Base-by-base conservation (phyloP, 2,797 vertebrate species). In the Sternotherus odoratus region DNA sequence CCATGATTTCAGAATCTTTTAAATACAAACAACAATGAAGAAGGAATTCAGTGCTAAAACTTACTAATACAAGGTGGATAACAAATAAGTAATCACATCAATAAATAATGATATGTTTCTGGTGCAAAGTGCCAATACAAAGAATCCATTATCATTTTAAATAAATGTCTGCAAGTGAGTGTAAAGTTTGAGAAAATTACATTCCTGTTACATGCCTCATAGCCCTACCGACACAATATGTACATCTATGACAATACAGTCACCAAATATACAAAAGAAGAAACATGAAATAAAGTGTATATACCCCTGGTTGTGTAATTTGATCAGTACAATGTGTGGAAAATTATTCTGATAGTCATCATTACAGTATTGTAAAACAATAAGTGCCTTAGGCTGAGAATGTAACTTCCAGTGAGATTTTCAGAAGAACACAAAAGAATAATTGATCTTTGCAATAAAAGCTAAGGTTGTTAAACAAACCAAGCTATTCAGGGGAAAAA, bases 181-280 rank as follows among this genome's bases (percentile, higher is more conserved):
- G 98, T 99, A 99, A 98, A 99, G 98, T 99, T 98, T 98, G 98
- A 98, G 98, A 98, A 98, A 98, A 98, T 98, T 98, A 98, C 98
- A 98, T 98, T 98, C 98, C 98, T 98, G 98, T 98, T 98, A 98
- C 98, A 99, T 98, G 99, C 99, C 98, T 99, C 98, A 98, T 98
- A 98, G 98, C 98, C 98, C 98, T 99, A 99, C 98, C 97, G 98
- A 99, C 99, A 99, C 99, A 98, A 98, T 99, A 99, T 99, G 99
- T 99, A 99, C 99, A 99, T 99, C 99, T 99, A 99, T 99, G 99
- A 99, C 99, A 98, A 99, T 98, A 99, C 99, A 98, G 98, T 99
- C 99, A 99, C 99, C 98, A 98, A 99, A 99, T 99, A 99, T 99
- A 99, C 99, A 99, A 99, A 99, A 99, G 98, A 98, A 98, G 98